Conservation (phyloP, 1,140 invertebrate genomes). For the Himalopsyche phryganea region DNA sequence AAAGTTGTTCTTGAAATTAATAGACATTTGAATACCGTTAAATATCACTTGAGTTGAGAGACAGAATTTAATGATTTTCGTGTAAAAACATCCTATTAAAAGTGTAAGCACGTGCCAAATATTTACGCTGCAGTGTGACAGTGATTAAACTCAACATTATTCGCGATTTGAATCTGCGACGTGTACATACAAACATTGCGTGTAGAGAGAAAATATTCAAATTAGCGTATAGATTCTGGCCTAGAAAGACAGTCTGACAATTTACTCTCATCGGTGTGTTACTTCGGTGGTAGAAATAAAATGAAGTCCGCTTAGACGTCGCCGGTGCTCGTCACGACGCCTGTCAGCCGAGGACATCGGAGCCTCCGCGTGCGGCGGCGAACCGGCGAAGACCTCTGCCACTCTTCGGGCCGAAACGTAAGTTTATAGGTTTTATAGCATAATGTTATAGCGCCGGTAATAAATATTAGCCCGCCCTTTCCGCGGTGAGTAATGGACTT, state of each 20-base stretch:
- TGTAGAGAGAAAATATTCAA: background rate
- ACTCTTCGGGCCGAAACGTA: no score
- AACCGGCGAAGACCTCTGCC: no score
- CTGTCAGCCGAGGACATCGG: no score
- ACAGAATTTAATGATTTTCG: no score
- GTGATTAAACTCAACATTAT: slow-evolving; percentile 9
- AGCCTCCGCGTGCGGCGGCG: no score
- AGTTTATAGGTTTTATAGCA: no score
- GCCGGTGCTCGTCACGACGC: no score
- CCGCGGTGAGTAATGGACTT: background rate
- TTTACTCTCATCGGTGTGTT: background rate
- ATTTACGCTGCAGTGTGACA: slow-evolving; percentile 8
- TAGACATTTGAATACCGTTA: no score
- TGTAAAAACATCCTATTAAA: background rate
- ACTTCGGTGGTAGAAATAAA: background rate
- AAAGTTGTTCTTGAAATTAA: no score
- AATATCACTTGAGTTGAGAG: no score
- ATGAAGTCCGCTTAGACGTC: background rate
- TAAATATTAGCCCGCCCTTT: slow-evolving; percentile 1
- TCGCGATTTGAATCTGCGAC: background rate
- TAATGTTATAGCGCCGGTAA: background rate
- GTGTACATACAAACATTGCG: background rate
- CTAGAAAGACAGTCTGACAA: no score
- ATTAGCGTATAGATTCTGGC: background rate
- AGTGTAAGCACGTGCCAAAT: slow-evolving; percentile 15